Base-by-base conservation (phyloP, 23 tunicate genomes). In the Corella eumyota region DNA sequence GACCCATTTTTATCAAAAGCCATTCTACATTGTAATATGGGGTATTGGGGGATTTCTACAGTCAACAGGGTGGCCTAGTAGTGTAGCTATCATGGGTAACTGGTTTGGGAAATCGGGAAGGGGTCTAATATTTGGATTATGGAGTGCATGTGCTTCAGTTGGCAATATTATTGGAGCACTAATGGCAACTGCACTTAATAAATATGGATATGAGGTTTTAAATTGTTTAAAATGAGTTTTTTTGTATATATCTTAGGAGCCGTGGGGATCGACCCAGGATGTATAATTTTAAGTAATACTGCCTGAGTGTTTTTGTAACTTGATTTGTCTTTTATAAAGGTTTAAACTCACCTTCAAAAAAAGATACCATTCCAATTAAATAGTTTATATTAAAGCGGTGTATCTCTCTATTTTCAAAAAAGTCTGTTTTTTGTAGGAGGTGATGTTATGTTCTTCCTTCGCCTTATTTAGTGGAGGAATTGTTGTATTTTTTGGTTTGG, bases 81-180 rank as follows among this genome's bases (percentile, higher is more conserved):
- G 63, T 46, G 84, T 84, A 1, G 77, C 84, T 32, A 61, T 76
- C 21, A 40, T 84, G 27, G 85, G 85, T 38, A 84, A 84, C 36
- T 84, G 94, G 94, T 84, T 77, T 56, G 79, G 94, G 1, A 69
- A 61, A 33, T 49, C 66, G 0, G 62, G 58, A 5, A 60, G 94
- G 23, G 94, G 90, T 2, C 21, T 79, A 9, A 30, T 84, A 6
- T 77, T 84, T 77, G 94, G 94, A 24, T 24, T 84, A n/a, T 84
- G 94, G 94, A 65, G 71, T 24, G 54, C 94, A 19, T 69, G 79
- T 56, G 54, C 77, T 13, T 55, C 84, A 1, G 73, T 84, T 15
- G 94, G 94, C 2, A 84, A 84, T 63, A 78, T 84, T 24, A 22
- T 82, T 13, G 82, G 90, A 56, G 58, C 79, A 25, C 38, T 64